These are phyloP conservation scores for Dendrolimus kikuchii DNA, from an alignment of 1,140 invertebrate genomes.

Conservation along the genomic window DNA sequence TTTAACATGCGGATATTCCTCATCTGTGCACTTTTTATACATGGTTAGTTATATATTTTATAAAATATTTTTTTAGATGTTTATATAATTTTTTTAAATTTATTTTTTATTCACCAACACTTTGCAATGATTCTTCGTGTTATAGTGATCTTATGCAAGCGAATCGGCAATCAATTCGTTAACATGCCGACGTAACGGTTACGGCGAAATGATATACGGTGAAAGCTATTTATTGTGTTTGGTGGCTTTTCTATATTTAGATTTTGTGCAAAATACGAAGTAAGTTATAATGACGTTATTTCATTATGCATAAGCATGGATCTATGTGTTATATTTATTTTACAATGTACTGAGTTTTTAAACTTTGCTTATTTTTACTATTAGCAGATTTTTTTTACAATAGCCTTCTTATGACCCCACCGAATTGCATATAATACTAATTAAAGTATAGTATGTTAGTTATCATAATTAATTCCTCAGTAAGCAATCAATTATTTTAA, in stretches of 20 bases:
- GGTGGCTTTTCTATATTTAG: conserved; percentile 2
- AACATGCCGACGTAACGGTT: conserved; percentile 49
- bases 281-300: neutral
- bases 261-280: conserved; percentile 1
- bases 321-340: too few relatives aligned
- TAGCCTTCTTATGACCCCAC: too few relatives aligned
- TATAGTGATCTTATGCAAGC: conserved; percentile 57
- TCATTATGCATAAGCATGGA: too few relatives aligned
- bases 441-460: too few relatives aligned
- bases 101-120: too few relatives aligned
- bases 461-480: too few relatives aligned
- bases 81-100: neutral
- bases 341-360: too few relatives aligned
- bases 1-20: conserved; percentile 49
- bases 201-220: conserved; percentile 35
- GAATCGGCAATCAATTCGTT: conserved; percentile 34
- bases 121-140: too few relatives aligned
- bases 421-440: too few relatives aligned
- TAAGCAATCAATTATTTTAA: too few relatives aligned
- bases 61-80: conserved; percentile 11
- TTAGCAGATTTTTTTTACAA: too few relatives aligned
- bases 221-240: conserved; percentile 42
- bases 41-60: conserved; percentile 41
- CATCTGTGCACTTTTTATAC: conserved; percentile 52
- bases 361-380: too few relatives aligned